Evolutionary conservation across 30 jellyfish, hydroid and myxozoan genomes (phyloP).

Genomic region (Mastigias papua): DNA sequence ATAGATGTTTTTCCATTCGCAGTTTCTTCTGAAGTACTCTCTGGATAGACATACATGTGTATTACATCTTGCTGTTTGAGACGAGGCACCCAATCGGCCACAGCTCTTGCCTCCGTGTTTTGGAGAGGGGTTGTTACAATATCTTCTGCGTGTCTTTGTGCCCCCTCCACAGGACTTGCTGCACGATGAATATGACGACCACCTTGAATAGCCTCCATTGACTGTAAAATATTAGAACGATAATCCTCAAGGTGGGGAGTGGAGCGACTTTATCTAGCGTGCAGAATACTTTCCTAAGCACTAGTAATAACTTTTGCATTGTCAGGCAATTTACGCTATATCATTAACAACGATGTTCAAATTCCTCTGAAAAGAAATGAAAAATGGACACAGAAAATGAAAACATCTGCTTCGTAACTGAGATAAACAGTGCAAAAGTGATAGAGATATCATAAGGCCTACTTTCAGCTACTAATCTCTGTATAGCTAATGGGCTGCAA

Average conservation of each 20-base stretch:
- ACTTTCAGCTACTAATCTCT: too few relatives aligned
- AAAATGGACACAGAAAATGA: too few relatives aligned
- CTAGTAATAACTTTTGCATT: too few relatives aligned
- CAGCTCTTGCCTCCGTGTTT: constrained; percentile 54
- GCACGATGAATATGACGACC: constrained; percentile 59
- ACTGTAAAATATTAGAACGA: constrained; percentile 31
- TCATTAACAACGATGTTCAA: too few relatives aligned
- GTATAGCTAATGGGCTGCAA: too few relatives aligned
- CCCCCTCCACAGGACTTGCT: constrained; percentile 78
- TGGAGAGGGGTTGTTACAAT: constrained; percentile 63
- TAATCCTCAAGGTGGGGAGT: not conserved
- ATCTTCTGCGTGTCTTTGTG: constrained; percentile 39
- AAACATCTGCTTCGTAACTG: too few relatives aligned
- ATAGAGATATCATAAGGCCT: too few relatives aligned
- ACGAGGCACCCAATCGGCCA: constrained; percentile 25
- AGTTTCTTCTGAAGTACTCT: constrained; percentile 1
- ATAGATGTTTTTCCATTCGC: constrained; percentile 1
- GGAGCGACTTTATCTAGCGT: too few relatives aligned
- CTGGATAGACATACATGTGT: constrained; percentile 35
- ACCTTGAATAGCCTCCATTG: constrained; percentile 68
- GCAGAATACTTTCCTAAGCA: too few relatives aligned
- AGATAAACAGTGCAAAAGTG: too few relatives aligned
- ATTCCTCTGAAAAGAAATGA: too few relatives aligned
- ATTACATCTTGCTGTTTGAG: constrained; percentile 17
- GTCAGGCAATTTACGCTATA: too few relatives aligned